These are phyloP conservation scores for Microchrysa polita DNA, from an alignment of 2,888 invertebrate species.

Conservation along the genomic window DNA sequence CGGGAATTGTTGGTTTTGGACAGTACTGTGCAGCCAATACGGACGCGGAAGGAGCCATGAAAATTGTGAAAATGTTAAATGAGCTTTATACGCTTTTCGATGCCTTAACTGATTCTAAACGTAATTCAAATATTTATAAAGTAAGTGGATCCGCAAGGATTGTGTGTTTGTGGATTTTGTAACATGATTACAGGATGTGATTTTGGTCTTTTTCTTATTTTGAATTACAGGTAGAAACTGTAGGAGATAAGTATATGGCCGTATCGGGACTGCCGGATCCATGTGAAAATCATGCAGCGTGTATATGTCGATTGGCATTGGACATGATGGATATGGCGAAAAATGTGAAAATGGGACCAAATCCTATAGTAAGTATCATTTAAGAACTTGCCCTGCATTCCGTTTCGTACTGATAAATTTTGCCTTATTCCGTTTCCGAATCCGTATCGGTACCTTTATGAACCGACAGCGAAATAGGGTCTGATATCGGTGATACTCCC, in stretches of 20 bases:
- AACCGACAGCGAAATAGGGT: too few relatives aligned
- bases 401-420: too few relatives aligned
- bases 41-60: slow-evolving; percentile 93
- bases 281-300: slow-evolving; percentile 88
- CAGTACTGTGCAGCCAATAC: slow-evolving; percentile 91
- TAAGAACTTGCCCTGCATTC: neutral
- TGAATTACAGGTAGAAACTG: slow-evolving; percentile 89
- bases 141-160: slow-evolving; percentile 64
- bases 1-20: slow-evolving; percentile 92
- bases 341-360: slow-evolving; percentile 86
- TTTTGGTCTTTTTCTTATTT: neutral
- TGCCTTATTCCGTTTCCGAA: too few relatives aligned
- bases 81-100: slow-evolving; percentile 94
- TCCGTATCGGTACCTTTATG: too few relatives aligned
- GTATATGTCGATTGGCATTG: slow-evolving; percentile 87
- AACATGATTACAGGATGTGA: too few relatives aligned
- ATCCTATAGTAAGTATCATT: slow-evolving; percentile 78
- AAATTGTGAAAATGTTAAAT: slow-evolving; percentile 93
- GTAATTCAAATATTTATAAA: slow-evolving; percentile 95
- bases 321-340: slow-evolving; percentile 96
- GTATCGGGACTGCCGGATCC: slow-evolving; percentile 94
- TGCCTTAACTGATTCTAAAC: slow-evolving; percentile 89
- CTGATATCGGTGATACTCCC: too few relatives aligned
- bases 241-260: slow-evolving; percentile 98
- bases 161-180: neutral